These are phyloP conservation scores for Pogonomyrmex barbatus DNA, from an alignment of 1,140 invertebrate species.

Conservation along the genomic window DNA sequence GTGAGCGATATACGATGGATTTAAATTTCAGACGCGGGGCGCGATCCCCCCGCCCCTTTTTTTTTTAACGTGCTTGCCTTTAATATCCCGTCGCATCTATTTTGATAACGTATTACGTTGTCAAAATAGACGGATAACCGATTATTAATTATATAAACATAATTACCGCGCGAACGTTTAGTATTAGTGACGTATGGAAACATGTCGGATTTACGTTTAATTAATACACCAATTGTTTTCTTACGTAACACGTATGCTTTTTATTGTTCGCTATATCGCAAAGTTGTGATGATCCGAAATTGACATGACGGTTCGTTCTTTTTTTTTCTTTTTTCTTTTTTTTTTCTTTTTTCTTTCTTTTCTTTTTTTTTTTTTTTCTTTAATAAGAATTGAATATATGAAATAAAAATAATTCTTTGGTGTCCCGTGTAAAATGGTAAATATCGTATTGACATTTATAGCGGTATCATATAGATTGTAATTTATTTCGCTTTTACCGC, in stretches of 20 bases:
- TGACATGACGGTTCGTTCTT: background rate
- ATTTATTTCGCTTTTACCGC: background rate
- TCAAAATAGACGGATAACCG: too few species aligned
- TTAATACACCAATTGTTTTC: background rate
- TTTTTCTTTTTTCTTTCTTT: too few species aligned
- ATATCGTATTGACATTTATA: background rate
- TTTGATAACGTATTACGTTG: background rate
- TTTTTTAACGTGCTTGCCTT: background rate
- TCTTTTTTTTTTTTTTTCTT: too few species aligned
- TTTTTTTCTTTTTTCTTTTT: too few species aligned
- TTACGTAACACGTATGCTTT: background rate
- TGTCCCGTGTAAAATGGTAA: background rate
- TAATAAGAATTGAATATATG: background rate
- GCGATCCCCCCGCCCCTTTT: background rate
- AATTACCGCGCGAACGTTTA: background rate
- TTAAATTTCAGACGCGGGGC: background rate
- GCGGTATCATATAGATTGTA: background rate
- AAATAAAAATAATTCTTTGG: background rate
- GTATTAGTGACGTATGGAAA: background rate
- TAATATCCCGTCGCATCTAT: background rate
- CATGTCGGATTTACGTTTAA: background rate
- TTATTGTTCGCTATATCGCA: background rate
- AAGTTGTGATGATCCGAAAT: background rate
- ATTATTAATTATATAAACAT: too few species aligned
- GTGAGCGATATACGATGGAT: background rate